Percentiles rank a stretch among this genome's conserved stretches.
phyloP scores from a whole-genome alignment of 2,888 invertebrate genomes.

The Notodonta ziczac region DNA sequence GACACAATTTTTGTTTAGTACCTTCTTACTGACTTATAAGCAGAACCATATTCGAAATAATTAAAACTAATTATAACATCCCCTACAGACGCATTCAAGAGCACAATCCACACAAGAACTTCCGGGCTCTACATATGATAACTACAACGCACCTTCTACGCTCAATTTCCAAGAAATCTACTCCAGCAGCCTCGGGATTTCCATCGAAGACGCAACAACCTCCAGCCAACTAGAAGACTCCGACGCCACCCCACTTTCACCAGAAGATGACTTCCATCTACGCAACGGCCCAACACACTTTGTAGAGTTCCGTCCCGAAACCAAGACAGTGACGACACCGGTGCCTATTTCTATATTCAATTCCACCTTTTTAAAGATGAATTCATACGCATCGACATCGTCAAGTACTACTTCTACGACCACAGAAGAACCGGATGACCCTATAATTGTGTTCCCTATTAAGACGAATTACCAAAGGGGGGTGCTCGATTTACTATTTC shows the following conservation, averaged over 20 bases:
- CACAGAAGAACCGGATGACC: slow-evolving; percentile 38
- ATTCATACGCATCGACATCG: background rate
- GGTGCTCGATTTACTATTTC: slow-evolving; percentile 64
- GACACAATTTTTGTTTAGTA: no score
- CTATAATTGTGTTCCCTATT: slow-evolving; percentile 44
- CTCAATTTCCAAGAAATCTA: slow-evolving; percentile 61
- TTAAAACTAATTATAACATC: no score
- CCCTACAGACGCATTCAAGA: slow-evolving; percentile 42
- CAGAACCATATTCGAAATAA: no score
- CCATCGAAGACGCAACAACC: slow-evolving; percentile 35
- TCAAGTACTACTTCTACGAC: slow-evolving; percentile 19
- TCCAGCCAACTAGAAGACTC: background rate
- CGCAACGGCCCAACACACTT: slow-evolving; percentile 38
- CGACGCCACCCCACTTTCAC: background rate
- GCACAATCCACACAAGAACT: slow-evolving; percentile 50
- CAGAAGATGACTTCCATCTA: slow-evolving; percentile 39
- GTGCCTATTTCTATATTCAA: slow-evolving; percentile 38
- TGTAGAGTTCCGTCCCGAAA: slow-evolving; percentile 47
- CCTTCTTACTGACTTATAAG: no score
- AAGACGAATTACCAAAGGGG: slow-evolving; percentile 52
- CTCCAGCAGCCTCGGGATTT: slow-evolving; percentile 40
- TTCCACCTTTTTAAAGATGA: slow-evolving; percentile 11
- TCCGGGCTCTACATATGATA: slow-evolving; percentile 34
- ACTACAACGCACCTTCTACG: slow-evolving; percentile 43
- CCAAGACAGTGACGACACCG: slow-evolving; percentile 20